phyloP scores from a whole-genome alignment of 2,797 vertebrate genomes.

The Dendrocincla fuliginosa region DNA sequence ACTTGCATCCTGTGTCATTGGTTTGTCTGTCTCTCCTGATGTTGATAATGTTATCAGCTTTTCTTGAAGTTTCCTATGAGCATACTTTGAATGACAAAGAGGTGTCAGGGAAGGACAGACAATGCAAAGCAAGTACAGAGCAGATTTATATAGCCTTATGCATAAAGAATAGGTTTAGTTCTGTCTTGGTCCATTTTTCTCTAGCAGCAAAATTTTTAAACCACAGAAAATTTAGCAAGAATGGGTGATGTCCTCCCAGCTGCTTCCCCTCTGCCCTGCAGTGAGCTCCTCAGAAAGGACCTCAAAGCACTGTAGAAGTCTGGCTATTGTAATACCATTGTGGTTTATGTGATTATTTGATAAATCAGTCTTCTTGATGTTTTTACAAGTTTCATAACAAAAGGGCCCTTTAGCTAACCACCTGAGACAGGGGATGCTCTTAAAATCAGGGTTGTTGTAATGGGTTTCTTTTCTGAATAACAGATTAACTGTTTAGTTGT shows the following conservation, averaged over 20 bases:
- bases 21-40: conserved; percentile 41
- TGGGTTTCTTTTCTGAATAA: not conserved
- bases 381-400: not conserved
- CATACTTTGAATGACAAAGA: conserved; percentile 29
- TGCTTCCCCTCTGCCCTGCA: not conserved
- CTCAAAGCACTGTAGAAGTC: not conserved
- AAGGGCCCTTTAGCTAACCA: not conserved
- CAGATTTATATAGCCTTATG: not conserved
- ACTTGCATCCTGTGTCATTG: not conserved
- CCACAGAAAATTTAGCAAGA: not conserved
- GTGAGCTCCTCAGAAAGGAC: not conserved
- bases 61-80: conserved; percentile 4
- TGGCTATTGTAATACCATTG: not conserved
- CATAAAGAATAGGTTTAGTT: not conserved
- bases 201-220: not conserved
- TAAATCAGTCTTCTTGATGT: not conserved
- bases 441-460: not conserved
- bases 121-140: not conserved
- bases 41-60: conserved; percentile 37
- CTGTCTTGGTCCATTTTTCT: not conserved
- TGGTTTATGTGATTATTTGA: not conserved
- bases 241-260: accelerated
- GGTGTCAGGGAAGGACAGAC: not conserved
- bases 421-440: not conserved
- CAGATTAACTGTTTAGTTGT: not conserved